Percentiles rank a stretch among this genome's conserved stretches.
Evolutionary conservation across 2,888 invertebrate species (phyloP).

Genomic region (Tenodera sinensis): DNA sequence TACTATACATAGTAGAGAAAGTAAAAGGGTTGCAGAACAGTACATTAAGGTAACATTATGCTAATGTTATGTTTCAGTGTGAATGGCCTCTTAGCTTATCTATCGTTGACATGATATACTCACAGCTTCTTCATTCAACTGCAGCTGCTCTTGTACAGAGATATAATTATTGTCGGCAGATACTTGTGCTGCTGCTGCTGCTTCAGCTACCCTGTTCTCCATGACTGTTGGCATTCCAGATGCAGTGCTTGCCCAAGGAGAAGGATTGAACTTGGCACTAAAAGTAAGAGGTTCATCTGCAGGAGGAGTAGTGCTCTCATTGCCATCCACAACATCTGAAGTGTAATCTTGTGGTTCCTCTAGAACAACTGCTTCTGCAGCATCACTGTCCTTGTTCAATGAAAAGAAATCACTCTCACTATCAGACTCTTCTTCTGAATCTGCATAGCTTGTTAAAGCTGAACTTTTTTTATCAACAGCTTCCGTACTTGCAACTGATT

Average conservation of each 20-base stretch:
- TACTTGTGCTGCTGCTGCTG: not conserved
- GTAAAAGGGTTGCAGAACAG: no score
- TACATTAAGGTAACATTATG: no score
- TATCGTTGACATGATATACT: slow-evolving; percentile 29
- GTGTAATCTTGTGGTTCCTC: not conserved
- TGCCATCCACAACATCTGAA: not conserved
- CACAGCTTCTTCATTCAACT: slow-evolving; percentile 50
- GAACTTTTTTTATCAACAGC: not conserved
- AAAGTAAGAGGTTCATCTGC: slow-evolving; percentile 1
- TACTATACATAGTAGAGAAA: no score
- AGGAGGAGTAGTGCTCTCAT: not conserved
- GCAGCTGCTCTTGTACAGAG: slow-evolving; percentile 41
- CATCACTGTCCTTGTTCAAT: slow-evolving; percentile 9
- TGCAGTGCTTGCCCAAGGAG: not conserved
- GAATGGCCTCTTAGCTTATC: not conserved
- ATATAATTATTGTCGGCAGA: not conserved
- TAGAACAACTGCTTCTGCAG: not conserved
- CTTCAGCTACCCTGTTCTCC: not conserved
- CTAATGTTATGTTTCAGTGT: no score
- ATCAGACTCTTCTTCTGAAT: slow-evolving; percentile 36
- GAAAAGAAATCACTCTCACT: slow-evolving; percentile 34
- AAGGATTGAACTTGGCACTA: not conserved
- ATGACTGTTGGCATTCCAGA: not conserved
- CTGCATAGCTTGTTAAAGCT: slow-evolving; percentile 30
- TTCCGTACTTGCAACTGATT: not conserved